Conservation (phyloP, 2,888 invertebrate species). For the Phoronis australis region DNA sequence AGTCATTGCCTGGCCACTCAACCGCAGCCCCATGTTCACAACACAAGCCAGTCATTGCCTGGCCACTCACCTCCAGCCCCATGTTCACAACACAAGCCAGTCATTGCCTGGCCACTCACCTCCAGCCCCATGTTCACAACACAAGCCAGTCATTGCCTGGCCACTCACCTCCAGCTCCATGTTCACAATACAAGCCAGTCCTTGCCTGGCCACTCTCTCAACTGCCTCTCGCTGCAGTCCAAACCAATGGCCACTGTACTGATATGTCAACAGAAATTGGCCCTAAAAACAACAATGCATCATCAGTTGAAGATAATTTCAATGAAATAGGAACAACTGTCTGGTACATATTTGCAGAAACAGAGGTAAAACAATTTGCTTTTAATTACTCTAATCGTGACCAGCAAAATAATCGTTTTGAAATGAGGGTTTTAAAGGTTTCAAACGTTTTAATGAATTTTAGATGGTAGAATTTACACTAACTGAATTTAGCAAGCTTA, state of each 20-base stretch:
- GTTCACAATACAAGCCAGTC: slow-evolving; percentile 50
- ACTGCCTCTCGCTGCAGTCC: slow-evolving; percentile 49
- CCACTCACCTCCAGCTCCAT: slow-evolving; percentile 51
- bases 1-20: slow-evolving; percentile 39
- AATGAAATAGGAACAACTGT: slow-evolving; percentile 1
- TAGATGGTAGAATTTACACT: too few relatives aligned
- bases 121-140: slow-evolving; percentile 52
- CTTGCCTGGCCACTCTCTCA: slow-evolving; percentile 48
- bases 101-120: slow-evolving; percentile 45
- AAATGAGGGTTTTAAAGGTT: neutral
- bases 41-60: slow-evolving; percentile 51
- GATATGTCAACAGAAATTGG: slow-evolving; percentile 46
- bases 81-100: slow-evolving; percentile 51
- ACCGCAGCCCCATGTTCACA: slow-evolving; percentile 52
- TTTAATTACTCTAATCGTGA: too few relatives aligned
- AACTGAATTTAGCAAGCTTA: too few relatives aligned
- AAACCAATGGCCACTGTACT: slow-evolving; percentile 43
- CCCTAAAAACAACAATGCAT: slow-evolving; percentile 27
- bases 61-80: slow-evolving; percentile 49
- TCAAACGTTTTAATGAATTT: too few relatives aligned
- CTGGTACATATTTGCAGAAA: too few relatives aligned
- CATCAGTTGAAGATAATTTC: neutral
- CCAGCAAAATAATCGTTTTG: neutral
- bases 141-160: slow-evolving; percentile 47
- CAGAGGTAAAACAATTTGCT: too few relatives aligned